A percentile compares a stretch with the other conserved stretches of the same genome.
These are phyloP conservation scores for Spheniscus mendiculus DNA, from an alignment of 2,113 vertebrate genomes.

Conservation along the genomic window DNA sequence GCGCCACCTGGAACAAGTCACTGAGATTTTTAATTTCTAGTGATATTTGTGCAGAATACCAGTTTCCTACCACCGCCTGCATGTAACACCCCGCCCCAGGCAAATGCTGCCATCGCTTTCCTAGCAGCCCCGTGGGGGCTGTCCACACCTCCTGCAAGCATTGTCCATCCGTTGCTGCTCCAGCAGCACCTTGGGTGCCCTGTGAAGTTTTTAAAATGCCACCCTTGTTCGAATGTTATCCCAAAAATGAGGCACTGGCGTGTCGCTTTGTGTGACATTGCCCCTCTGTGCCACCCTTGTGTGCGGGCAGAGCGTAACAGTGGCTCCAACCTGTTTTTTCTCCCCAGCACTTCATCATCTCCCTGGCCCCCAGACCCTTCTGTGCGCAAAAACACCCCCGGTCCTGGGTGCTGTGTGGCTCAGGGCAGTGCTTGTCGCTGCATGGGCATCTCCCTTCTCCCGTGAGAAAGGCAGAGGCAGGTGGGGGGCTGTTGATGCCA, in stretches of 20 bases:
- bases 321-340: neutral
- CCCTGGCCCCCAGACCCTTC: too few species aligned
- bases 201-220: neutral
- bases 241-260: fast-evolving
- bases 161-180: neutral
- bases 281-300: neutral
- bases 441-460: neutral
- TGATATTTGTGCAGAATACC: neutral
- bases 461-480: fast-evolving
- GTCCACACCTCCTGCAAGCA: neutral
- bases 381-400: fast-evolving
- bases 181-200: neutral
- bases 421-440: fast-evolving
- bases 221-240: neutral
- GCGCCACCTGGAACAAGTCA: fast-evolving
- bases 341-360: fast-evolving
- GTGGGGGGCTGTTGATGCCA: fast-evolving
- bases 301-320: fast-evolving
- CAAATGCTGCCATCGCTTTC: fast-evolving
- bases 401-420: neutral
- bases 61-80: neutral
- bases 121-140: neutral
- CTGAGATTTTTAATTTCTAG: neutral
- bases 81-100: fast-evolving
- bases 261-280: neutral